A percentile compares a stretch with the other conserved stretches of the same genome.
Conservation (phyloP, 1,140 invertebrate species). For the Venustaconcha ellipsiformis region DNA sequence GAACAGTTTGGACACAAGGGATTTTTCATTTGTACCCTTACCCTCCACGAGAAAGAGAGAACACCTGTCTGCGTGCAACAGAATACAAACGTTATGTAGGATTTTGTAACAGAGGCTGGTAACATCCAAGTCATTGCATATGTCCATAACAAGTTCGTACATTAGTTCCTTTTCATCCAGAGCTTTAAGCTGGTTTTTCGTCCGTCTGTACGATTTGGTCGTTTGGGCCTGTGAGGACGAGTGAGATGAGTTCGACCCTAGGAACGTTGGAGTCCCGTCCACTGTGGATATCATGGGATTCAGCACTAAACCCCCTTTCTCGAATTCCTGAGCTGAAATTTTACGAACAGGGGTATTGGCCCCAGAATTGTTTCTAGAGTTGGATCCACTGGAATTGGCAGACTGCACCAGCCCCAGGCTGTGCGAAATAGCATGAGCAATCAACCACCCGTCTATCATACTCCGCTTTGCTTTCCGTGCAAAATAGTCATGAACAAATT, state of each 20-base stretch:
- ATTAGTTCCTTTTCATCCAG: conserved; percentile 95
- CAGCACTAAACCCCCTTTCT: conserved; percentile 83
- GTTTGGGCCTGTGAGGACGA: conserved; percentile 36
- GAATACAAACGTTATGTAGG: conserved; percentile 92
- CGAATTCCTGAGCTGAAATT: conserved; percentile 96
- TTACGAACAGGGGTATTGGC: conserved; percentile 85
- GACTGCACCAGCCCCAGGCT: conserved; percentile 69
- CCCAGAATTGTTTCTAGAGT: conserved; percentile 65
- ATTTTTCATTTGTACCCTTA: conserved; percentile 66
- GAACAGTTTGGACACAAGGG: conserved; percentile 92
- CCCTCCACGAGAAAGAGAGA: conserved; percentile 93
- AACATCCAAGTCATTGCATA: conserved; percentile 95
- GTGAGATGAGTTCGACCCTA: conserved; percentile 65
- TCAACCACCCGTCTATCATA: conserved; percentile 90
- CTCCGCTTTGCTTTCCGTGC: conserved; percentile 92
- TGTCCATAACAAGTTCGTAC: conserved; percentile 96
- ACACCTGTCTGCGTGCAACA: conserved; percentile 91
- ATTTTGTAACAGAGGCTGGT: conserved; percentile 95
- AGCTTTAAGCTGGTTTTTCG: conserved; percentile 84
- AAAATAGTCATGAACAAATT: conserved; percentile 95
- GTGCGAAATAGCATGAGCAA: conserved; percentile 80
- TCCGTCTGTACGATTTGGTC: conserved; percentile 43
- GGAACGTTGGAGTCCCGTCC: conserved; percentile 90
- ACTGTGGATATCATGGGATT: conserved; percentile 91
- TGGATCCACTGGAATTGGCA: conserved; percentile 69